Percentiles rank a stretch among this genome's conserved stretches.
phyloP scores from a whole-genome alignment of 2,797 vertebrate genomes.

The Sebastes itinus region DNA sequence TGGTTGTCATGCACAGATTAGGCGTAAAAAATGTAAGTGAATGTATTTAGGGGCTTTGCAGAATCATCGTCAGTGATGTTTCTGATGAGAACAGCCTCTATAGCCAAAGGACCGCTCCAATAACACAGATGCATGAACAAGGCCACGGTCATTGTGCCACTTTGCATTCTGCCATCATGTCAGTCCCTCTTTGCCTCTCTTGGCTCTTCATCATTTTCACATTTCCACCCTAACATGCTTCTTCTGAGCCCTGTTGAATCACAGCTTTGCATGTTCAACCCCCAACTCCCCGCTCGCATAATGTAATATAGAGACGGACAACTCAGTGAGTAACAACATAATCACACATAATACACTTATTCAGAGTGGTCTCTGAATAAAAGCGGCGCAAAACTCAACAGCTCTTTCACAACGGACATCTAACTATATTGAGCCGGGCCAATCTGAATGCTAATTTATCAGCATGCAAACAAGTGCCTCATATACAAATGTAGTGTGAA shows the following conservation, averaged over 20 bases:
- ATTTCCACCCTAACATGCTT: slow-evolving; percentile 26
- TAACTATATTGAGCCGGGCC: slow-evolving; percentile 9
- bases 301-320: slow-evolving; percentile 25
- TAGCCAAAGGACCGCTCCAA: background rate
- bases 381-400: slow-evolving; percentile 42
- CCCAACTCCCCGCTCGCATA: background rate
- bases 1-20: background rate
- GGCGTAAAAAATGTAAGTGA: background rate
- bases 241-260: slow-evolving; percentile 18
- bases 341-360: slow-evolving; percentile 22
- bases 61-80: background rate
- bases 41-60: background rate
- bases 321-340: slow-evolving; percentile 9
- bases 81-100: background rate
- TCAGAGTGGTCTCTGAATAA: slow-evolving; percentile 32
- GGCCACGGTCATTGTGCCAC: slow-evolving; percentile 47
- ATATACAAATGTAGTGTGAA: slow-evolving; percentile 34
- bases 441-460: slow-evolving; percentile 49
- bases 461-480: slow-evolving; percentile 42
- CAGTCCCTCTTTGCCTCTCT: background rate
- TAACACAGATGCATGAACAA: slow-evolving; percentile 33
- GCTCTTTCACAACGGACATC: slow-evolving; percentile 24
- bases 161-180: slow-evolving; percentile 30
- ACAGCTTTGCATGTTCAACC: background rate
- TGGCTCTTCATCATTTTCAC: slow-evolving; percentile 11